A percentile compares a stretch with the other conserved stretches of the same genome.
phyloP scores from a whole-genome alignment of 2,797 vertebrate species.

The Arnoldichthys spilopterus region DNA sequence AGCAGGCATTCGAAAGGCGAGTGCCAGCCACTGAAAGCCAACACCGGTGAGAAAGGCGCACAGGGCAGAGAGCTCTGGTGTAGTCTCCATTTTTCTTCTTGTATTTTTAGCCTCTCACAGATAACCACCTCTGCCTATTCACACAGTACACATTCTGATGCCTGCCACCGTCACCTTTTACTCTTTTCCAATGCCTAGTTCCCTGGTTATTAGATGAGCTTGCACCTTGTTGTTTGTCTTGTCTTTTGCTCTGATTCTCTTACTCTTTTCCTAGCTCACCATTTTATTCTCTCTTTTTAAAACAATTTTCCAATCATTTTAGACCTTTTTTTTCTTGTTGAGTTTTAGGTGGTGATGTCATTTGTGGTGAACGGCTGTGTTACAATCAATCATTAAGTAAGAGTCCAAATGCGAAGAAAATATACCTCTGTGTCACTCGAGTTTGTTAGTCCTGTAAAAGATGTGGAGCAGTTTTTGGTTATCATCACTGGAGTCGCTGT shows the following conservation, averaged over 20 bases:
- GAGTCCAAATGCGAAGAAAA: slow-evolving; percentile 31
- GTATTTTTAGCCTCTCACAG: slow-evolving; percentile 61
- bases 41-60: slow-evolving; percentile 68
- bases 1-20: slow-evolving; percentile 26
- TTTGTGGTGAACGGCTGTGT: slow-evolving; percentile 54
- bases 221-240: not conserved
- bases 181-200: not conserved
- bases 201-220: not conserved
- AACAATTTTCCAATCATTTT: slow-evolving; percentile 60
- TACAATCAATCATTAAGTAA: slow-evolving; percentile 51
- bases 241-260: not conserved
- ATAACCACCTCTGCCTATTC: slow-evolving; percentile 44
- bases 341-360: slow-evolving; percentile 61
- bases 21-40: slow-evolving; percentile 67
- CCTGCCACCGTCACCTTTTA: slow-evolving; percentile 18
- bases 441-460: slow-evolving; percentile 24
- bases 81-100: slow-evolving; percentile 47
- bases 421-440: slow-evolving; percentile 46
- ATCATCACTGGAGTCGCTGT: too few species aligned
- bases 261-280: not conserved
- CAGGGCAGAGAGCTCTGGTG: slow-evolving; percentile 23
- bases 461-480: slow-evolving; percentile 16
- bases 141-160: not conserved
- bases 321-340: slow-evolving; percentile 53
- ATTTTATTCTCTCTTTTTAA: slow-evolving; percentile 53